Base-by-base conservation (phyloP, 1,140 invertebrate species). In the Monomorium pharaonis region DNA sequence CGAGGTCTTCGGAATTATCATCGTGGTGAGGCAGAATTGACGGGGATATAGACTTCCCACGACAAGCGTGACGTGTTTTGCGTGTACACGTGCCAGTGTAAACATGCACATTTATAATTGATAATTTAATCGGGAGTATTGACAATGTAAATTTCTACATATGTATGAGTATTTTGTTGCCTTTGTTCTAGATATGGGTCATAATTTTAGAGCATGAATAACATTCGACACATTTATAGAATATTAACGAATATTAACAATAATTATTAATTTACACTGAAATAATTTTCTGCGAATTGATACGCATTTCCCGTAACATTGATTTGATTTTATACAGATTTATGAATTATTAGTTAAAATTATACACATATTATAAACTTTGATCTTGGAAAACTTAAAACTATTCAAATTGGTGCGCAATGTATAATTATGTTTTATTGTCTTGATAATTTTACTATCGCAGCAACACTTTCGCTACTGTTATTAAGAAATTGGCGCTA, bases 401-500 rank as follows among this genome's bases (percentile, higher is more conserved):
- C 84, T 84, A 84, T 83, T 87, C 87, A 89, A 92, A 93, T 93
- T 92, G 84, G 89, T 81, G 49, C 86, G 58, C 80, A 86, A 72
- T 69, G 47, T 74, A 90, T 93, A 88, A 90, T 93, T 90, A 91
- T 74, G 84, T 88, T 85, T 84, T 84, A 83, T 89, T 86, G 86
- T 81, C 75, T 86, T 80, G 84, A 84, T 87, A 86, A 89, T 90
- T 80, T 80, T 70, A 74, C 78, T 81, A 78, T 2, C 56, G 85
- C 86, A 88, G 91, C 89, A 92, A 87, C 87, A 89, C 89, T 90
- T 90, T 89, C 91, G 80, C 90, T 81, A 62, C 84, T 69, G 81
- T 92, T 91, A 92, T 93, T 91, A 88, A 92, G 89, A 89, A 90
- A 92, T 93, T 91, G 89, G 91, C 89, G 89, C 87, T 93, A 92